Conservation (phyloP, 2,113 vertebrate genomes). For the Micronycteris hirsuta region DNA sequence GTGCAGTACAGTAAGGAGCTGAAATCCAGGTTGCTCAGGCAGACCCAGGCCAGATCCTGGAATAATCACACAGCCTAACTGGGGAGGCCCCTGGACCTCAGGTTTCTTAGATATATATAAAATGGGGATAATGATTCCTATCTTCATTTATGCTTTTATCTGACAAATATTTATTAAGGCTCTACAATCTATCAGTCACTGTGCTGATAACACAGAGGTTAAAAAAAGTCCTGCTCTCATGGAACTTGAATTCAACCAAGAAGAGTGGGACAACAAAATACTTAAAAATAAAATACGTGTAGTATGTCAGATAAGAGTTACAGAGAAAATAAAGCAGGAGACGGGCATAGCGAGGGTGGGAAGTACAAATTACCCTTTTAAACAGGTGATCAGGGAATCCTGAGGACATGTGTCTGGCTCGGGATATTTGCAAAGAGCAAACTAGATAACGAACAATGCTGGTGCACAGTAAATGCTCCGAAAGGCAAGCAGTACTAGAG, state of each 20-base stretch:
- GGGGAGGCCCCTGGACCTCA: too few relatives aligned
- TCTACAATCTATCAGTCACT: not conserved
- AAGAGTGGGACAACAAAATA: not conserved
- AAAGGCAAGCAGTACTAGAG: not conserved
- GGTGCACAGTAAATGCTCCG: not conserved
- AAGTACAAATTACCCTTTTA: not conserved
- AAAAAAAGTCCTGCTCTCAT: not conserved
- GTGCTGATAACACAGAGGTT: not conserved
- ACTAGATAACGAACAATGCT: fast-evolving
- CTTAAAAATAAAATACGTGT: not conserved
- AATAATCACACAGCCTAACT: not conserved
- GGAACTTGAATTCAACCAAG: not conserved
- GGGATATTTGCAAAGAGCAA: not conserved
- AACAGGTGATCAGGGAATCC: not conserved
- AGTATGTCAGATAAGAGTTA: not conserved
- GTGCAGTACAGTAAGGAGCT: not conserved
- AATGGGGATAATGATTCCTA: not conserved
- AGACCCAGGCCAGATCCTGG: too few relatives aligned
- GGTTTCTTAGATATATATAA: not conserved
- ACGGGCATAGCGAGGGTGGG: not conserved
- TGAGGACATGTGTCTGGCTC: not conserved
- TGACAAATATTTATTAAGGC: not conserved
- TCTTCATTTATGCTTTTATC: not conserved
- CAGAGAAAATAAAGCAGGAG: not conserved
- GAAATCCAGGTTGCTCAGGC: not conserved